A percentile compares a stretch with the other conserved stretches of the same genome.
Evolutionary conservation across 1,140 invertebrate genomes (phyloP).

Genomic region (Eueides isabella): DNA sequence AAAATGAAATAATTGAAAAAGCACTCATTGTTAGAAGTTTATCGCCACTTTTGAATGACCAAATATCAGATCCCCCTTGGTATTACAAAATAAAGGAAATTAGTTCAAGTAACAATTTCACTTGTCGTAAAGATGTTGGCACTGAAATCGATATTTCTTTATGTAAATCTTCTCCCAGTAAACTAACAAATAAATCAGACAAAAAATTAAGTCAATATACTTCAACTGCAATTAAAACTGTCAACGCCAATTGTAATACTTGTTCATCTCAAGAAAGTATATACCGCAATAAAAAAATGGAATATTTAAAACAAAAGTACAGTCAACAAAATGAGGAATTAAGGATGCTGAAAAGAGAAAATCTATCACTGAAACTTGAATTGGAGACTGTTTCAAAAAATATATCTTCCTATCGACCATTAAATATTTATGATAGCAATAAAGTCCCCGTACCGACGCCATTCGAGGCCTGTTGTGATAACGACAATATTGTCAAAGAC

Average conservation of each 20-base stretch:
- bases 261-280: constrained; percentile 3
- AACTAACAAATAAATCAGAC: constrained; percentile 2
- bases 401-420: constrained; percentile 19
- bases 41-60: constrained; percentile 25
- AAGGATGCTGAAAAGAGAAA: constrained; percentile 59
- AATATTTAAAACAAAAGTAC: constrained; percentile 49
- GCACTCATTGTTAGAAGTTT: constrained; percentile 58
- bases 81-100: constrained; percentile 9
- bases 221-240: constrained; percentile 44
- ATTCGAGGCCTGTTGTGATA: constrained; percentile 46
- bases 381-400: constrained; percentile 44
- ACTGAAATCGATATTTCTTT: constrained; percentile 38
- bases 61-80: constrained; percentile 9
- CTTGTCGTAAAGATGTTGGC: constrained; percentile 25
- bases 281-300: constrained; percentile 34
- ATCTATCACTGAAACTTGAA: constrained; percentile 55
- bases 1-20: constrained; percentile 63
- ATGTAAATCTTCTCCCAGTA: not conserved
- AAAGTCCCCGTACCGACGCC: constrained; percentile 39
- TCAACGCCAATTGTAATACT: constrained; percentile 46
- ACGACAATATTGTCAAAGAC: constrained; percentile 41
- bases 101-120: not conserved
- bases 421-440: constrained; percentile 25
- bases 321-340: constrained; percentile 56
- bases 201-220: constrained; percentile 48